A percentile compares a stretch with the other conserved stretches of the same genome.
phyloP scores from a whole-genome alignment of 2,888 invertebrate species.

The Uropetala carovei region DNA sequence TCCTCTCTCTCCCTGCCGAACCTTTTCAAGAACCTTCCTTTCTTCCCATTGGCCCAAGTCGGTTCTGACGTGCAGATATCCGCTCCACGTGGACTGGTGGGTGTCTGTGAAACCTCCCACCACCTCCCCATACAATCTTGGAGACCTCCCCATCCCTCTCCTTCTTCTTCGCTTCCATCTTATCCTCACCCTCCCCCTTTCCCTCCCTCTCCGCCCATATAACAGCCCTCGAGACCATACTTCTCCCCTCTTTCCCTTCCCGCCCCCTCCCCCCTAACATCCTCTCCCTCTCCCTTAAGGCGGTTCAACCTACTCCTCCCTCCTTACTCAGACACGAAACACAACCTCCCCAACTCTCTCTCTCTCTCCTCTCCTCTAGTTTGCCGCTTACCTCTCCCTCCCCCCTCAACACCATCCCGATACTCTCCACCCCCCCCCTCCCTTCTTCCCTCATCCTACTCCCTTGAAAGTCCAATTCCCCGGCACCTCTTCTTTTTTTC shows the following conservation, averaged over 20 bases:
- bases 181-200: background rate
- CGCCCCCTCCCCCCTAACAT: background rate
- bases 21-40: constrained; percentile 60
- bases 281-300: background rate
- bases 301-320: background rate
- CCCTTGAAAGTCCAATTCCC: constrained; percentile 39
- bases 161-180: background rate
- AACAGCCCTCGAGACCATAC: constrained; percentile 57
- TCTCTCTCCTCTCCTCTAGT: background rate
- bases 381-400: background rate
- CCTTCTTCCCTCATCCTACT: background rate
- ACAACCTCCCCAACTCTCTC: background rate
- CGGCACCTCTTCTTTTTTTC: constrained; percentile 27
- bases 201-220: constrained; percentile 45
- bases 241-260: constrained; percentile 1
- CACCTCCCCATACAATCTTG: constrained; percentile 51
- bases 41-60: constrained; percentile 60
- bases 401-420: background rate
- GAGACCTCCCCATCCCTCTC: background rate
- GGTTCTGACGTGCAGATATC: constrained; percentile 51
- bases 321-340: background rate
- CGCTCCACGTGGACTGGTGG: constrained; percentile 60
- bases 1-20: constrained; percentile 34
- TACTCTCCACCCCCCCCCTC: background rate
- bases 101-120: constrained; percentile 34